These are phyloP conservation scores for Celastrina argiolus DNA, from an alignment of 2,888 invertebrate species.

Conservation along the genomic window DNA sequence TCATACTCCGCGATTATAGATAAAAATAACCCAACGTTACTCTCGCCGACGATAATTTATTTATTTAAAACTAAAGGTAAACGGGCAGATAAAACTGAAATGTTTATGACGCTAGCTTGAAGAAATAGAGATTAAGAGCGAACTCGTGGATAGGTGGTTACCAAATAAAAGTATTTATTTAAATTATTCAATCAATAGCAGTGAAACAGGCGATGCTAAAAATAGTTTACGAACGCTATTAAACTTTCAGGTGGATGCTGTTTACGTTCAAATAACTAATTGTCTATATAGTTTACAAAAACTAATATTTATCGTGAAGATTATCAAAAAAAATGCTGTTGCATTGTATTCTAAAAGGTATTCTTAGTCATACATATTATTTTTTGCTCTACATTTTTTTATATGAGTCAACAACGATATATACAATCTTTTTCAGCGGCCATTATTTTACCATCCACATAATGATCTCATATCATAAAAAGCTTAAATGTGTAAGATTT, in stretches of 20 bases:
- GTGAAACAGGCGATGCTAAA: constrained; percentile 25
- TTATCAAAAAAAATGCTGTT: too few species aligned
- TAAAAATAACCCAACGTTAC: constrained; percentile 68
- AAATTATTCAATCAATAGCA: constrained; percentile 32
- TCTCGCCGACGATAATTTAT: constrained; percentile 62
- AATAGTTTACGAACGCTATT: constrained; percentile 6
- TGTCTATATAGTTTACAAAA: background rate
- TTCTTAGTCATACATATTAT: too few species aligned
- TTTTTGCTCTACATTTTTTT: background rate
- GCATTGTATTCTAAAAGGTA: too few species aligned
- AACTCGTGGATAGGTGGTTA: constrained; percentile 33
- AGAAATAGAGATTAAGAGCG: constrained; percentile 39
- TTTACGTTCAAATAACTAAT: background rate
- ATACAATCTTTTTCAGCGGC: too few species aligned
- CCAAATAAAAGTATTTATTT: constrained; percentile 31
- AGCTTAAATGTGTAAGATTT: constrained; percentile 33
- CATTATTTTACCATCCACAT: background rate
- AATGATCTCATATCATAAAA: constrained; percentile 7
- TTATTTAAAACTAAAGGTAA: constrained; percentile 42
- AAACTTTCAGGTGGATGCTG: constrained; percentile 8
- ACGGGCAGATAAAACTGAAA: constrained; percentile 38
- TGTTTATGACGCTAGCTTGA: constrained; percentile 43
- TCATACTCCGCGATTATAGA: constrained; percentile 75
- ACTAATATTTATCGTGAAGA: background rate
- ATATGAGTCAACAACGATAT: background rate